Base-by-base conservation (phyloP, 1,140 invertebrate genomes). In the Agraylea sexmaculata region DNA sequence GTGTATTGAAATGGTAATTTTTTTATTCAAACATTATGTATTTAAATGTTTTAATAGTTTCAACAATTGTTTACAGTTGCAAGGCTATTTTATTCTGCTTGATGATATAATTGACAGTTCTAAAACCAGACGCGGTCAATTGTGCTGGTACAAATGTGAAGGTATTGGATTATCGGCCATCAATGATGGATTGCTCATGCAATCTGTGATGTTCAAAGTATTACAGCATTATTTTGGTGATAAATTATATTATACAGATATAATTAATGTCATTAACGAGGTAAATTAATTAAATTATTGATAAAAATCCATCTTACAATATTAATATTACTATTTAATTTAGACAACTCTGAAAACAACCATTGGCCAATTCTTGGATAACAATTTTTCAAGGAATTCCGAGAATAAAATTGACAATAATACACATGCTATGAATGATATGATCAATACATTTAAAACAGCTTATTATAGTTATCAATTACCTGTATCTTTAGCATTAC, bases 61-160 rank as follows among this genome's bases (percentile, higher is more conserved):
- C n/a, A 25, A 25, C n/a, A 8, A 8, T 25, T 47, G 49, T 46
- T 61, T 66, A 22, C 50, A 80, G 77, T 45, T 71, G 4, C 87
- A 93, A 66, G 77, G 78, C 16, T 86, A 75, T 57, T 82, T 87
- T 41, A 56, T 93, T 2, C 62, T 93, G 1, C 54, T 73, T 8
- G 90, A 95, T 64, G 90, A 94, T 59, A 75, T 94, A n/a, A 86
- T 91, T 75, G 88, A 94, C 62, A 55, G 70, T 17, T 82, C 84
- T 18, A 59, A 69, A 38, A 77, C 71, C 2, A 62, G 90, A 27
- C 65, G 88, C 42, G 86, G 86, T 29, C 72, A 80, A 51, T 74
- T 73, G 2, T 87, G 86, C 56, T 95, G 90, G 90, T 84, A 90
- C 62, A 68, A 66, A 50, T 61, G 77, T 47, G 72, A 83, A 27